Percentiles rank a stretch among this genome's conserved stretches.
phyloP scores from a whole-genome alignment of 2,888 invertebrate genomes.

The Hirtodrosophila trivittata region DNA sequence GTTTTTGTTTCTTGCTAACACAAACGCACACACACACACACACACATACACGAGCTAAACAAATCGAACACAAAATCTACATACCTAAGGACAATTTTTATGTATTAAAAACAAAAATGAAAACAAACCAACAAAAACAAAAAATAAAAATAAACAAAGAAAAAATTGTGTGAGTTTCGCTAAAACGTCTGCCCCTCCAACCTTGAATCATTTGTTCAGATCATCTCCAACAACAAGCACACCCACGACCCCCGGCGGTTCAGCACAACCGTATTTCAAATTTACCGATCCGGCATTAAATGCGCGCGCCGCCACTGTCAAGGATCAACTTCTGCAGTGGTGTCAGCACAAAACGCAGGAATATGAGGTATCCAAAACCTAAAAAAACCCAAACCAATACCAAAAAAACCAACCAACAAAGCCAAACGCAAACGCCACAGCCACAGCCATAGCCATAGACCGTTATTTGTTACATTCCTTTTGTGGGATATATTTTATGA shows the following conservation, averaged over 20 bases:
- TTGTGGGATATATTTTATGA: constrained; percentile 8
- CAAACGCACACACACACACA: constrained; percentile 32
- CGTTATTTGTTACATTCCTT: constrained; percentile 39
- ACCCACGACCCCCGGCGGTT: constrained; percentile 84
- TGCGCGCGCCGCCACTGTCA: constrained; percentile 96
- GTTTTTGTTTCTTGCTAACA: constrained; percentile 64
- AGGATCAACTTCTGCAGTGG: constrained; percentile 98
- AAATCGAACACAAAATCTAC: constrained; percentile 40
- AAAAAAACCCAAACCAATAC: constrained; percentile 38
- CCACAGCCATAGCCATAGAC: constrained; percentile 49
- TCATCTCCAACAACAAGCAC: constrained; percentile 89
- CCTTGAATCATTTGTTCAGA: constrained; percentile 85
- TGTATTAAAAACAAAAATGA: constrained; percentile 21
- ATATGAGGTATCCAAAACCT: constrained; percentile 91
- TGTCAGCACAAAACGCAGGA: constrained; percentile 98
- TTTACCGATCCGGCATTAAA: constrained; percentile 95
- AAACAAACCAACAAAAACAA: constrained; percentile 13
- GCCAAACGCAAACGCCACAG: constrained; percentile 35
- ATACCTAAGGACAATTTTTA: constrained; percentile 41
- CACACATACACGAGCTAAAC: constrained; percentile 33
- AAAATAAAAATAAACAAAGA: constrained; percentile 23
- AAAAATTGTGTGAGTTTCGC: constrained; percentile 75
- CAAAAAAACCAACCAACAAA: constrained; percentile 34
- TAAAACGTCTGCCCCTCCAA: constrained; percentile 82
- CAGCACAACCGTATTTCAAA: constrained; percentile 93